A percentile compares a stretch with the other conserved stretches of the same genome.
Conservation (phyloP, 1,140 invertebrate genomes). For the Orius laevigatus region DNA sequence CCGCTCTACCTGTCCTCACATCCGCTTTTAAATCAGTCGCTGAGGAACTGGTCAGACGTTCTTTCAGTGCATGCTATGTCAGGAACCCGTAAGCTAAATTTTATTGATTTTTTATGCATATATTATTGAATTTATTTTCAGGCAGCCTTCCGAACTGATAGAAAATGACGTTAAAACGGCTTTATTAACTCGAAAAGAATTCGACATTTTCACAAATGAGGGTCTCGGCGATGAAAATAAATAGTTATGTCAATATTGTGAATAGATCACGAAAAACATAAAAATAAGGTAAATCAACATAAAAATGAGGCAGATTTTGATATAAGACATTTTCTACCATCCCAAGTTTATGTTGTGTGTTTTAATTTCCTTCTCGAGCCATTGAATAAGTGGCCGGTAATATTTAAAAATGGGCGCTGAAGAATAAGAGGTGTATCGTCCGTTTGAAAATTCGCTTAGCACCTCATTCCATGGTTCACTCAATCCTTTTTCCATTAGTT, state of each 20-base stretch:
- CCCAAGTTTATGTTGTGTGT: not conserved
- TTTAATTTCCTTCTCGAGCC: slow-evolving; percentile 10
- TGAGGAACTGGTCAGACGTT: slow-evolving; percentile 2
- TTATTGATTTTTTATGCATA: not conserved
- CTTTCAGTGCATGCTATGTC: not conserved
- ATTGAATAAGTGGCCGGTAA: slow-evolving; percentile 5
- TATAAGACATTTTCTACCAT: not conserved
- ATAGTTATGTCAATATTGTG: not conserved
- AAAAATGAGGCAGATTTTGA: too few species aligned
- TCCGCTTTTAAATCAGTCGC: not conserved
- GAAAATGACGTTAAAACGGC: not conserved
- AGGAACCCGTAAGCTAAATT: not conserved
- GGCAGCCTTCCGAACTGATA: not conserved
- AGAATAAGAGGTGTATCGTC: slow-evolving; percentile 4
- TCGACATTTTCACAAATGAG: slow-evolving; percentile 6
- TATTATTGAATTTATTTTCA: not conserved
- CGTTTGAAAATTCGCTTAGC: slow-evolving; percentile 5
- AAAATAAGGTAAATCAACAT: too few species aligned
- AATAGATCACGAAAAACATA: too few species aligned
- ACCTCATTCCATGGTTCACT: slow-evolving; percentile 6
- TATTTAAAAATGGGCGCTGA: slow-evolving; percentile 12
- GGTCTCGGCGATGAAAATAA: not conserved
- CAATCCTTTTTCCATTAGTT: slow-evolving; percentile 13
- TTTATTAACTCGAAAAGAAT: not conserved
- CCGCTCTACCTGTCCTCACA: not conserved